Evolutionary conservation across 2,888 invertebrate genomes (phyloP), one percentile per base, ranked within the genome.

Genomic region (Watsonalla cultraria): DNA sequence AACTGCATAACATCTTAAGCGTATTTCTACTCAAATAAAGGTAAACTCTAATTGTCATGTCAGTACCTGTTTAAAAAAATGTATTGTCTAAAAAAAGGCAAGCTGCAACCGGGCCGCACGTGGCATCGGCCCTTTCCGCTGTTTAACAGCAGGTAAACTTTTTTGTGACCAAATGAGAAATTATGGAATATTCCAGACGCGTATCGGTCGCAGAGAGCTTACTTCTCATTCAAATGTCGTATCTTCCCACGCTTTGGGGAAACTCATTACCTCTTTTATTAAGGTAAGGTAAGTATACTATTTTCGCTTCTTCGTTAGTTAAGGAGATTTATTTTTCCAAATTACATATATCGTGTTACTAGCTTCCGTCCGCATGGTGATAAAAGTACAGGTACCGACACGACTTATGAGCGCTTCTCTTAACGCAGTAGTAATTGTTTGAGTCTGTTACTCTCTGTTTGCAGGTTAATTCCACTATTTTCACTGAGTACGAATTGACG

Each of bases 121-220:
- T 90, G 90, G 90, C 90, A 90, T 74, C 68, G 76, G 78, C 67
- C 78, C 86, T 86, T 88, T 84, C 90, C 87, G 89, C 84, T 83
- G 79, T 80, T 81, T 78, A 78, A 72, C 71, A 68, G 84, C 90
- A 90, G 90, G 90, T 90, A 90, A 86, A 78, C 65, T 66, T 81
- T 85, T 90, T 88, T 88, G 78, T 68, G 55, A 58, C 58, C 65
- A 73, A 79, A 81, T 80, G 80, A 77, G 72, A 76, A 78, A 73
- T 74, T 74, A 68, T 76, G 70, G 84, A 83, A 84, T 81, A 81
- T 83, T 84, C 84, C 73, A 76, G 78, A 64, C 72, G 70, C 62
- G 69, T 74, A 78, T 78, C 71, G 58, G 66, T 68, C 64, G 65
- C 61, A 68, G 54, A 58, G 74, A 73, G 72, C 73, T 57, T 52